phyloP scores from a whole-genome alignment of 2,113 vertebrate genomes.

The Pelusios castaneus region DNA sequence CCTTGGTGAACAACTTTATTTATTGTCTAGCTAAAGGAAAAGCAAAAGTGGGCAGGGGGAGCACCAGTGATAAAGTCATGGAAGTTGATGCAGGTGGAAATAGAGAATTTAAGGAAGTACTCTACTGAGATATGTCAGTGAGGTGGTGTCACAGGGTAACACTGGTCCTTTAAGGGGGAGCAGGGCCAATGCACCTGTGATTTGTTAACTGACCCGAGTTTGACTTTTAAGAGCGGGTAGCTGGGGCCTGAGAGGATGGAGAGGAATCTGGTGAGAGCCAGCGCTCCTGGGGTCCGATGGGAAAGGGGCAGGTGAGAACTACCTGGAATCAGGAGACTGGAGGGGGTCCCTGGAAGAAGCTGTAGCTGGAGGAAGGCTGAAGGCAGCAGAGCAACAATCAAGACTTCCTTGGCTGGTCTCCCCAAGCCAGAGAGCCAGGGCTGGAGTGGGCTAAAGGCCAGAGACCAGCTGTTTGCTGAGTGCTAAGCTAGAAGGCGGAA shows the following conservation, averaged over 20 bases:
- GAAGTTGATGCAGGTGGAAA: background rate
- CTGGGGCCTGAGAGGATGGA: background rate
- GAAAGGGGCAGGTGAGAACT: background rate
- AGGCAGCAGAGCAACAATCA: background rate
- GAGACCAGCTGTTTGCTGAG: background rate
- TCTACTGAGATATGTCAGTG: background rate
- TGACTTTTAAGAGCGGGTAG: background rate
- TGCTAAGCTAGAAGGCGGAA: background rate
- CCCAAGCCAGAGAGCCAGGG: background rate
- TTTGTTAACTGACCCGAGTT: background rate
- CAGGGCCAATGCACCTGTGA: background rate
- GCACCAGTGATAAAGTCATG: background rate
- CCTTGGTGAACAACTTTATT: conserved; percentile 31
- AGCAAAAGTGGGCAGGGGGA: background rate
- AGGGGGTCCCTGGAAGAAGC: background rate
- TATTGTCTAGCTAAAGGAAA: conserved; percentile 19
- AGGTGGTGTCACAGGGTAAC: background rate
- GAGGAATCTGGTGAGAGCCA: background rate
- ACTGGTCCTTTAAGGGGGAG: background rate
- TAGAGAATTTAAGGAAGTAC: background rate
- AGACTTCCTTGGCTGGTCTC: background rate
- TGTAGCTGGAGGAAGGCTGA: background rate
- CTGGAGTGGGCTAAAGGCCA: background rate
- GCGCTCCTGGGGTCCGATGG: background rate
- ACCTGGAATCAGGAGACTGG: background rate